Base-by-base conservation (phyloP, 2,888 invertebrate genomes). In the Amphipoea oculea region DNA sequence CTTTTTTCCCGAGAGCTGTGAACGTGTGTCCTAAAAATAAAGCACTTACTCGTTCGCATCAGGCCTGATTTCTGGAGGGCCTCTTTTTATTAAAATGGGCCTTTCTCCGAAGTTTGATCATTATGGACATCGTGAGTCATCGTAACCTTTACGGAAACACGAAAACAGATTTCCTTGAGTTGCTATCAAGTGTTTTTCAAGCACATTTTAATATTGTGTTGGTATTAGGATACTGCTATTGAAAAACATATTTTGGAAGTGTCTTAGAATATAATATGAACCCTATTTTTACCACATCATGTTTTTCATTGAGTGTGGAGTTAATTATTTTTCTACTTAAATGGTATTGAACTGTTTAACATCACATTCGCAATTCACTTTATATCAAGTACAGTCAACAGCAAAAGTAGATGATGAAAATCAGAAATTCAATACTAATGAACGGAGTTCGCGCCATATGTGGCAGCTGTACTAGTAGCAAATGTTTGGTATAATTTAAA, bases 1-100 rank as follows among this genome's bases (percentile, higher is more conserved):
- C 67, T 74, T 81, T 77, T 71, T 78, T 29, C 68, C 40, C 48
- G 54, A 23, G 48, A 69, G 78, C 71, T 74, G 79, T 79, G 67
- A 75, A 72, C 78, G 79, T 74, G 73, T 72, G 79, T 54, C 60
- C 86, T 78, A 81, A 75, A 83, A 85, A 87, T 87, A 83, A 85
- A 79, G 71, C 70, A 73, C 76, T 82, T 81, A 85, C 82, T 81
- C 81, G 75, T 81, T n/a, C 45, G 5, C 36, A 71, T 74, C 45
- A 57, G 66, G 63, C 60, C 63, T 68, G 73, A 69, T 70, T 76
- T 81, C 74, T 71, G 65, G 73, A 78, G 57, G 67, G 54, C 71
- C 66, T 70, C 57, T 76, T 73, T 73, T 78, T 83, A 83, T 79
- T 78, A 81, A 76, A 66, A 83, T 63, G 69, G 65, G 75, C 54